Conservation (phyloP, 2,113 vertebrate genomes). For the Clupea harengus region DNA sequence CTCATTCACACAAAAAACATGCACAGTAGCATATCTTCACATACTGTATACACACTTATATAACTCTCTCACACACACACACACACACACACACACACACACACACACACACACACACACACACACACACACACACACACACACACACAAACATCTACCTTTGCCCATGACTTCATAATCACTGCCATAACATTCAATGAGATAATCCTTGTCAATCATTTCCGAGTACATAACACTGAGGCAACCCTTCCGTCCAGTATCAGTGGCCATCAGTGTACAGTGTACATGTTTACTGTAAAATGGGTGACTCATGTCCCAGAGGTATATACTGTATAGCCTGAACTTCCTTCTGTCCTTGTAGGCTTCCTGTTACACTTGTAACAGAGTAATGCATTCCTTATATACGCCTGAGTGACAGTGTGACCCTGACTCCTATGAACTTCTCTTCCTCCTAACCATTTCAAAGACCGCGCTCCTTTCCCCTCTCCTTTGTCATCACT, state of each 20-base stretch:
- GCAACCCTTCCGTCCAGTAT: background rate
- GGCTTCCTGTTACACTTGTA: no score
- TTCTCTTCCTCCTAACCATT: background rate
- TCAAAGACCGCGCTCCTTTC: background rate
- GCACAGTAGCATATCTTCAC: background rate
- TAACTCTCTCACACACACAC: background rate
- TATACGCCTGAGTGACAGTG: no score
- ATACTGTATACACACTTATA: background rate
- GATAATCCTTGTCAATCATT: background rate
- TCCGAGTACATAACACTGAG: background rate
- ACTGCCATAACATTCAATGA: background rate
- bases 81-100: background rate
- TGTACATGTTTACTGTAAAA: no score
- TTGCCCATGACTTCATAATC: background rate
- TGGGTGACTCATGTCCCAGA: no score
- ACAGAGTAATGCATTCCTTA: background rate
- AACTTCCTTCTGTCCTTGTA: no score
- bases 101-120: background rate
- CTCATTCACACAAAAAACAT: slow-evolving; percentile 17
- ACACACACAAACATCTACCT: slow-evolving; percentile 3
- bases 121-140: background rate
- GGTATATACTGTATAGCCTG: no score
- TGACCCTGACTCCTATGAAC: background rate
- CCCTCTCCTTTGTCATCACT: background rate
- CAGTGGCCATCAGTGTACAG: no score